phyloP scores from a whole-genome alignment of 2,888 invertebrate genomes.

The Atethmia centrago region DNA sequence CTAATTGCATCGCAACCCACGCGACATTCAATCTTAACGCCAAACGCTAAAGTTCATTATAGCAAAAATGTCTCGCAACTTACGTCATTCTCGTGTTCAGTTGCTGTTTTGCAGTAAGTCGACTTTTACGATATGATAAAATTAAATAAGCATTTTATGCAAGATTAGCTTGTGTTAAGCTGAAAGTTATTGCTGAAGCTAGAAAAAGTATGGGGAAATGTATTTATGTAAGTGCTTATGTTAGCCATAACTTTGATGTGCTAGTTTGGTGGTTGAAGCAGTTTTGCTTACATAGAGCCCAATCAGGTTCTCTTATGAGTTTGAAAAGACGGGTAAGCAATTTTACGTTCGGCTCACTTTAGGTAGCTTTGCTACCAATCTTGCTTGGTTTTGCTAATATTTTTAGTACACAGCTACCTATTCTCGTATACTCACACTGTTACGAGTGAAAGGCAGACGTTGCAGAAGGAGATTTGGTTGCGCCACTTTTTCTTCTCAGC shows the following conservation, averaged over 20 bases:
- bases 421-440: not conserved
- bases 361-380: not conserved
- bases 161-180: conserved; percentile 54
- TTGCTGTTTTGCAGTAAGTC: conserved; percentile 58
- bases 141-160: conserved; percentile 68
- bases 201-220: conserved; percentile 23
- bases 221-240: conserved; percentile 15
- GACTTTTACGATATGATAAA: conserved; percentile 65
- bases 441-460: not conserved
- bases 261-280: not conserved
- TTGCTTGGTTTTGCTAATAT: not conserved
- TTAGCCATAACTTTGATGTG: conserved; percentile 17
- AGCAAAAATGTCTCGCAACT: not conserved
- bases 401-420: not conserved
- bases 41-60: not conserved
- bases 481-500: not conserved
- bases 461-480: not conserved
- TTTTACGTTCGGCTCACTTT: not conserved
- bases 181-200: conserved; percentile 38
- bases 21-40: conserved; percentile 31
- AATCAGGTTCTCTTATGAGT: conserved; percentile 15
- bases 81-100: conserved; percentile 17
- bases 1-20: conserved; percentile 42
- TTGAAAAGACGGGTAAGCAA: not conserved
- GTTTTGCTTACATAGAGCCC: not conserved